A percentile compares a stretch with the other conserved stretches of the same genome.
Conservation (phyloP, 2,113 vertebrate genomes). For the Orthonyx spaldingii region DNA sequence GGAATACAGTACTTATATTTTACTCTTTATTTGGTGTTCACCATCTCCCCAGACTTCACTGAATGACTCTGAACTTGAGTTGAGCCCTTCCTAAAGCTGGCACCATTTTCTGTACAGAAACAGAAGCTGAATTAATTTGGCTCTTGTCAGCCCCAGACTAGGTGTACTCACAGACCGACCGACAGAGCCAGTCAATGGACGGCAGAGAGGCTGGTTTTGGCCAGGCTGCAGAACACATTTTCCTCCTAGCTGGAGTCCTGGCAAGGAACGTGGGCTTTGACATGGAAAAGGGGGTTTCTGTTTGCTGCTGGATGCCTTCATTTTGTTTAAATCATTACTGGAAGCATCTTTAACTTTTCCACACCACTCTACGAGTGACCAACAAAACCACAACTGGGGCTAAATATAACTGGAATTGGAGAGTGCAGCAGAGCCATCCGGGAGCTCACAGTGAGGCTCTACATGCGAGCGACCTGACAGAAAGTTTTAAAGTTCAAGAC, state of each 20-base stretch:
- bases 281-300: background rate
- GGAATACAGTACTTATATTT: background rate
- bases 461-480: background rate
- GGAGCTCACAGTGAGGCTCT: background rate
- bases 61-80: background rate
- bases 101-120: background rate
- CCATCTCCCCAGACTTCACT: background rate
- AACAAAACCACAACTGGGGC: conserved; percentile 8
- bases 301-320: background rate
- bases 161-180: background rate
- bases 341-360: conserved; percentile 15
- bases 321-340: conserved; percentile 11
- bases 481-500: conserved; percentile 58
- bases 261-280: background rate
- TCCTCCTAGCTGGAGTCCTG: background rate
- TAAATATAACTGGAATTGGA: conserved; percentile 34
- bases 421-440: background rate
- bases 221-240: background rate
- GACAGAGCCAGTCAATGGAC: background rate
- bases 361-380: background rate
- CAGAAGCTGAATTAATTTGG: background rate
- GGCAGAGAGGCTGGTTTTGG: background rate
- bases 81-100: background rate
- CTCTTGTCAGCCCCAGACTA: background rate
- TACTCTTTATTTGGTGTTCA: background rate